Conservation (phyloP, 1,140 invertebrate genomes). For the Drosophila asahinai region DNA sequence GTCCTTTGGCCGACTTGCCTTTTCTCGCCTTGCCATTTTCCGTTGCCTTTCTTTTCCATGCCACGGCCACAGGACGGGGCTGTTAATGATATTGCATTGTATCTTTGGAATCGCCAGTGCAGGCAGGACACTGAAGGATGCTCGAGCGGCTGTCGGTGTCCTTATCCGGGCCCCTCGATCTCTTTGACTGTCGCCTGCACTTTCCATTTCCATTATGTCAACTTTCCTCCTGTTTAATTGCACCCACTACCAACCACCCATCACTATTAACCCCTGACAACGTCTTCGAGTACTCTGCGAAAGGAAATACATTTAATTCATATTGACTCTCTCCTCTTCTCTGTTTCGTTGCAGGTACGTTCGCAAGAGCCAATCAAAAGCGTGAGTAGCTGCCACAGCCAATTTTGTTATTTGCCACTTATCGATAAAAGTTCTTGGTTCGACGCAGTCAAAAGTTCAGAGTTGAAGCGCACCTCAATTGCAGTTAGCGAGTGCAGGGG, state of each 20-base stretch:
- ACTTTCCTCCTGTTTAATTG: constrained; percentile 48
- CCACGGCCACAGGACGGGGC: constrained; percentile 46
- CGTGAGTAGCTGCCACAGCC: constrained; percentile 70
- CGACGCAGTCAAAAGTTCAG: constrained; percentile 42
- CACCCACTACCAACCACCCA: background rate
- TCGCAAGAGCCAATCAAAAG: constrained; percentile 62
- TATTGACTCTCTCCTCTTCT: constrained; percentile 39
- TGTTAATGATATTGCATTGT: constrained; percentile 52
- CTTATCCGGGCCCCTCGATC: constrained; percentile 39
- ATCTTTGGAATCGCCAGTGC: constrained; percentile 66
- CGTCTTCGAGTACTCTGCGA: background rate
- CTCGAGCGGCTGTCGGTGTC: constrained; percentile 27
- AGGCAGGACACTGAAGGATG: constrained; percentile 31
- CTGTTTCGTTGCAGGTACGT: constrained; percentile 74
- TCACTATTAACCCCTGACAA: constrained; percentile 23
- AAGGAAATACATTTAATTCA: constrained; percentile 43
- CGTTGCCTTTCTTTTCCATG: constrained; percentile 50
- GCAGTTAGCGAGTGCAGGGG: constrained; percentile 30
- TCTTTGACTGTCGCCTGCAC: constrained; percentile 37
- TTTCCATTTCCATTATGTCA: constrained; percentile 45
- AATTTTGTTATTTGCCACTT: constrained; percentile 69
- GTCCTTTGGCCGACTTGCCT: constrained; percentile 11
- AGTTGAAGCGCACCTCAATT: constrained; percentile 53
- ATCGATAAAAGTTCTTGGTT: constrained; percentile 62
- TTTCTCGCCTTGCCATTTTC: constrained; percentile 1